Evolutionary conservation across 2,888 invertebrate species (phyloP).

Genomic region (Drepana falcataria): DNA sequence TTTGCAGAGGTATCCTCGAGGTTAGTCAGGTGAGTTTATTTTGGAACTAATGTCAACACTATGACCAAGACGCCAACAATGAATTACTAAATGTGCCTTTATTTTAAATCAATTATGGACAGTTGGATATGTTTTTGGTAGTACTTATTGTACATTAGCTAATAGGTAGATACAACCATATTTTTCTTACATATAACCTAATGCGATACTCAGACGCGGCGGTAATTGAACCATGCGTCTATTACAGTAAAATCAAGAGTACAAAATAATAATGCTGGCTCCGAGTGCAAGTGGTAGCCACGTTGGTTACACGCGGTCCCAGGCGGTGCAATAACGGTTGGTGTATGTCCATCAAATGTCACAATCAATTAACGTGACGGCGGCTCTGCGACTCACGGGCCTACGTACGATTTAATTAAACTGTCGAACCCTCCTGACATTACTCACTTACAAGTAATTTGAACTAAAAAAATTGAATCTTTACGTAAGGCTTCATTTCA

Average conservation of each 20-base stretch:
- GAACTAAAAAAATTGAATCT: constrained; percentile 4
- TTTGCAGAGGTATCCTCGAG: constrained; percentile 69
- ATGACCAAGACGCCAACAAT: constrained; percentile 36
- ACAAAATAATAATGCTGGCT: background rate
- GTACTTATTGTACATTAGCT: background rate
- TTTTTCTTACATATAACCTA: too few species aligned
- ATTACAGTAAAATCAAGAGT: too few species aligned
- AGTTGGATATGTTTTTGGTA: background rate
- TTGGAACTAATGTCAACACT: constrained; percentile 62
- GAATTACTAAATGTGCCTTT: constrained; percentile 2
- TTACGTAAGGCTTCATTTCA: constrained; percentile 28
- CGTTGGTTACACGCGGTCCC: constrained; percentile 33
- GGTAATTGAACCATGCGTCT: too few species aligned
- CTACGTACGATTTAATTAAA: constrained; percentile 45
- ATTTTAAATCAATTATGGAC: background rate
- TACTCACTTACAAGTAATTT: constrained; percentile 11
- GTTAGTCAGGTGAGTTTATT: constrained; percentile 66
- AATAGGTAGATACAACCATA: too few species aligned
- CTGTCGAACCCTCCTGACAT: constrained; percentile 34
- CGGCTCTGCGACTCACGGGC: constrained; percentile 29
- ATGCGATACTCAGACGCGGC: too few species aligned
- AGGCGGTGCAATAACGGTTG: constrained; percentile 49
- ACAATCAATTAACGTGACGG: constrained; percentile 67
- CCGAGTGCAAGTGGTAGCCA: constrained; percentile 1
- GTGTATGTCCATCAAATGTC: constrained; percentile 70